Base-by-base conservation (phyloP, 2,113 vertebrate genomes). In the Furnarius figulus region DNA sequence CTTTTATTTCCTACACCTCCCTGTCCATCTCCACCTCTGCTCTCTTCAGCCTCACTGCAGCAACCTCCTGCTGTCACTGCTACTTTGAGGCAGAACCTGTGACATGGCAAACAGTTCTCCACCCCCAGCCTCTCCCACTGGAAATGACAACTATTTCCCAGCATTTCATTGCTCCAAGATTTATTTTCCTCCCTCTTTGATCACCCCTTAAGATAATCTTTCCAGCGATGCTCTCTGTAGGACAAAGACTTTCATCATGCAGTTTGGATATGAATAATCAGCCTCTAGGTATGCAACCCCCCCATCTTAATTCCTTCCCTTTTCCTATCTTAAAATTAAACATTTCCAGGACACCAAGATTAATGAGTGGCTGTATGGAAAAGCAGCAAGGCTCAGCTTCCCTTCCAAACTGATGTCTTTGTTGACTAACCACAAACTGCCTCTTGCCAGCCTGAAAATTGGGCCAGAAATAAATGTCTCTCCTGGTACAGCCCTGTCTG, bases 281-380 rank as follows among this genome's bases (percentile, higher is more conserved):
- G 79, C 78, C 91, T 50, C 49, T 30, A 77, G 85, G 67, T 80
- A 62, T 8, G 9, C 46, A 93, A 92, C 76, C 12, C 61, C 23
- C 47, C 53, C 23, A 21, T n/a, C 58, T 53, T 25, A 20, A 62
- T 67, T 79, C 82, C 59, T 95, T 77, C 46, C 28, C 11, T 92
- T 82, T 79, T 87, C 84, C 42, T 28, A 15, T 33, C 92, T 73
- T 66, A 14, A 85, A 91, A 37, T 50, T 11, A 62, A 94, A 85
- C 78, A 72, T 70, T 90, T 90, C 73, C 95, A 92, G 89, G 87
- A 95, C 92, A 88, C 35, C n/a, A 92, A 89, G 75, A 86, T 82
- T 49, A 83, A 96, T 33, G 82, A 85, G 46, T 28, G 23, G 35
- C 22, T 59, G 82, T 22, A 40, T 23, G 27, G 74, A 71, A 87